Evolutionary conservation across 1,140 invertebrate genomes (phyloP), one percentile per base, ranked within the genome.

Genomic region (Oscheius sp.): DNA sequence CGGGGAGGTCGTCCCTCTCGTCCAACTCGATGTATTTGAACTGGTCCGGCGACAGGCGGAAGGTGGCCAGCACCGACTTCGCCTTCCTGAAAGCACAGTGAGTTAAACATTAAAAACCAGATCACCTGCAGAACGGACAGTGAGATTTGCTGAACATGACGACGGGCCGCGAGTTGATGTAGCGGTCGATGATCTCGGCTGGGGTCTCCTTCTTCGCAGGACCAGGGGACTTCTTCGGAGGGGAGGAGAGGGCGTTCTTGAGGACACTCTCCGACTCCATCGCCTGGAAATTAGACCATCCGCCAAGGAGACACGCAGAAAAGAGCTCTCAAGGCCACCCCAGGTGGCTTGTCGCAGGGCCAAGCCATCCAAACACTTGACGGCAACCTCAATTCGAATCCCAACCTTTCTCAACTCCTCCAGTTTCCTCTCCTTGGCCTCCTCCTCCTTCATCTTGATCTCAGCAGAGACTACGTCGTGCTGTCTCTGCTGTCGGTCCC

Each of bases 1-100:
- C 59, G 34, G 62, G 62, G 58, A 42, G 45, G 29, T 71, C 68
- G 0, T 32, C 3, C 26, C 58, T 42, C 42, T 71, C 58, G n/a
- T 71, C 68, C 35, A 63, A 49, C 29, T 71, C 68, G 15, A 71
- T 26, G 61, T 63, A 71, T 0, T 28, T 61, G 26, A 49, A 58
- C 15, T 61, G 38, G 28, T 64, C 18, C 13, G 59, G 28, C 18
- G 20, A 18, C 31, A 63, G 36, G 7, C 61, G 61, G 61, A 63
- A 63, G 15, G 61, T 63, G 32, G 61, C 61, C 61, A 63, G 31
- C 10, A 63, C 36, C 18, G 61, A 63, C 36, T 63, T 63, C 10
- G 36, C 32, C 36, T 63, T 63, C 36, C 61, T 59, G 23, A 15
- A 23, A 59, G 15, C 13, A 59, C 13, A 59, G 10, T 59, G 29